Evolutionary conservation across 2,113 vertebrate species (phyloP).

Genomic region (Coptodon rendalli): DNA sequence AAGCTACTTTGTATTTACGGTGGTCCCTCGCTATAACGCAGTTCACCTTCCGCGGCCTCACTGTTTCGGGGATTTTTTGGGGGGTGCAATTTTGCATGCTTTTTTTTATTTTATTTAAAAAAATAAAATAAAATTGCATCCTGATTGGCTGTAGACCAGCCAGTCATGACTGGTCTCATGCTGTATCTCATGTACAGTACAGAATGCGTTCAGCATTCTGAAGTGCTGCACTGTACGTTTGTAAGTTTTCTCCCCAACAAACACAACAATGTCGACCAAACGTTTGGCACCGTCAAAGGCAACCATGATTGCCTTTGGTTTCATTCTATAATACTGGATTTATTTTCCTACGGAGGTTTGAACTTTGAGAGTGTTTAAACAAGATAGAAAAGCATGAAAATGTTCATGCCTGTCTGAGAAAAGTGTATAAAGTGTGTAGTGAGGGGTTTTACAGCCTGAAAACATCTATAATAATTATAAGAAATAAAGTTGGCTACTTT

Average conservation of each 20-base stretch:
- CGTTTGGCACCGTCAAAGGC: rapidly evolving
- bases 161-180: background rate
- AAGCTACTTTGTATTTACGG: background rate
- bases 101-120: rapidly evolving
- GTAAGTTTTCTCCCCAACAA: background rate
- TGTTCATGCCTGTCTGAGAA: rapidly evolving
- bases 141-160: background rate
- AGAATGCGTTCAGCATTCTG: background rate
- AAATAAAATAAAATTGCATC: rapidly evolving
- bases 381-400: background rate
- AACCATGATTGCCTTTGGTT: background rate
- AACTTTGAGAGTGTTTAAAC: background rate
- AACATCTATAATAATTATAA: background rate
- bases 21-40: background rate
- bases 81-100: background rate
- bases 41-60: background rate
- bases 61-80: rapidly evolving
- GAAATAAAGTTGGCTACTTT: background rate
- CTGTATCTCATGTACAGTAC: rapidly evolving
- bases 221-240: background rate
- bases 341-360: background rate
- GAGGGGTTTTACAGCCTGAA: background rate
- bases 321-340: background rate
- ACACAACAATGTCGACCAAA: background rate
- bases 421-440: background rate